Evolutionary conservation across 1,140 invertebrate genomes (phyloP).

Genomic region (Belonocnema kinseyi): DNA sequence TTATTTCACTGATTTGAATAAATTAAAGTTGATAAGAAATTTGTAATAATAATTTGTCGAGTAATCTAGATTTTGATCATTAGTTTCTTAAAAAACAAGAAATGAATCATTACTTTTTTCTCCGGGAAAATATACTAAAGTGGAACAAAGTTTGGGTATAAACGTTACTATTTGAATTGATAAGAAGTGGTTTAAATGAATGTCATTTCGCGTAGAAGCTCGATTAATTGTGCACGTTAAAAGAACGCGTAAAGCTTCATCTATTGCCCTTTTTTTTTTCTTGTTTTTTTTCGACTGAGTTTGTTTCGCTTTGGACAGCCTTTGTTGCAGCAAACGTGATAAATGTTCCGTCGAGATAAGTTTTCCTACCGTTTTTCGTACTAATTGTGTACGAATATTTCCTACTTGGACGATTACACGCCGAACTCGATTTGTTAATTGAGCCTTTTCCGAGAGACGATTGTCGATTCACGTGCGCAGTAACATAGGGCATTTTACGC

Average conservation of each 20-base stretch:
- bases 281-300: constrained; percentile 12
- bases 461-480: constrained; percentile 5
- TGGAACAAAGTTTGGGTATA: constrained; percentile 27
- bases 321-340: constrained; percentile 1
- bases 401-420: constrained; percentile 7
- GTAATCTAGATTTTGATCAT: no score
- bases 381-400: constrained; percentile 11
- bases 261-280: constrained; percentile 14
- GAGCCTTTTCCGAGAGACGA: constrained; percentile 2
- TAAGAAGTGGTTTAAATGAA: background rate
- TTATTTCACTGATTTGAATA: no score
- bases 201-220: constrained; percentile 45
- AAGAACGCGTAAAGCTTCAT: constrained; percentile 45
- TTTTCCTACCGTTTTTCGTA: background rate
- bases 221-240: constrained; percentile 38
- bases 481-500: background rate
- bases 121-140: background rate
- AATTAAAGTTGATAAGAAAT: no score
- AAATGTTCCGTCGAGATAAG: constrained; percentile 1
- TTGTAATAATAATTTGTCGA: no score
- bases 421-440: constrained; percentile 18
- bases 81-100: background rate
- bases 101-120: background rate
- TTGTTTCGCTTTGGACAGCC: background rate
- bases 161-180: constrained; percentile 24